Percentiles rank a stretch among this genome's conserved stretches.
phyloP scores from a whole-genome alignment of 2,113 vertebrate genomes.

The cat (Felis catus) region F.catus_Fca126_mat1.0 CM031425.1:22325001-22325500 shows the following conservation, averaged over 20 bases:
- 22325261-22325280: fast-evolving
- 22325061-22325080: background rate
- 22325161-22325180: too few species aligned
- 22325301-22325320: background rate
- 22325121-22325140: background rate
- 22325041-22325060: background rate
- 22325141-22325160: background rate
- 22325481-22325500: background rate
- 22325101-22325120: background rate
- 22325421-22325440: background rate
- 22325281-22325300: too few species aligned
- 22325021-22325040: background rate
- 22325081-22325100: fast-evolving
- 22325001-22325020: too few species aligned
- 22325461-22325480: background rate
- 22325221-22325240: background rate
- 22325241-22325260: background rate
- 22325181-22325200: background rate
- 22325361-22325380: fast-evolving
- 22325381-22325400: background rate
- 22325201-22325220: background rate
- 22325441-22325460: background rate
- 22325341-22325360: background rate
- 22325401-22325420: background rate
- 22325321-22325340: background rate